A percentile compares a stretch with the other conserved stretches of the same genome.
These are phyloP conservation scores for Tauraco erythrolophus DNA, from an alignment of 2,113 vertebrate species.

Conservation along the genomic window DNA sequence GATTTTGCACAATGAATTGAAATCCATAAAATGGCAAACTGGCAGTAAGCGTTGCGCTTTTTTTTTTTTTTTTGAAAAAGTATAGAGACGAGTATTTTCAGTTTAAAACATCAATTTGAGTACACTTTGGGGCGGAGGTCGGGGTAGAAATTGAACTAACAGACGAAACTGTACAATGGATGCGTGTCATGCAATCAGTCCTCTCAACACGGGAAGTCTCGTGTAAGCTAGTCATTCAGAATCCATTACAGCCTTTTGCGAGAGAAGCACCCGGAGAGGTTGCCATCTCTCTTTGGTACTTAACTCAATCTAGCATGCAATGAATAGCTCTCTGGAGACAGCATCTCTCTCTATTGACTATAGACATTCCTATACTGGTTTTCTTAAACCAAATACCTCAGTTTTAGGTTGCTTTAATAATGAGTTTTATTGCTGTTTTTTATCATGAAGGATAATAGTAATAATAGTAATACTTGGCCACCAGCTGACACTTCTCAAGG, in stretches of 20 bases:
- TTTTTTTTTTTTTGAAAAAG: neutral
- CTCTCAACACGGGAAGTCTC: neutral
- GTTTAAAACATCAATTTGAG: neutral
- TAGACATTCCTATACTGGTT: neutral
- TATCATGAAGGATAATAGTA: neutral
- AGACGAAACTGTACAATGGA: neutral
- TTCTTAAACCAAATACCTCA: neutral
- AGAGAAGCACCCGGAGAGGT: neutral
- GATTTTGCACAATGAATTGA: neutral
- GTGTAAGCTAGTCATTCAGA: neutral
- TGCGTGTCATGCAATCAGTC: neutral
- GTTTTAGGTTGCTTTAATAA: neutral
- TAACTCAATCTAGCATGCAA: neutral
- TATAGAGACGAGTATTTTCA: neutral
- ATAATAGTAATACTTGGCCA: neutral
- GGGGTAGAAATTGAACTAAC: neutral
- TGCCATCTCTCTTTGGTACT: neutral
- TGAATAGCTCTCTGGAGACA: neutral
- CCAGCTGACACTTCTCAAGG: neutral
- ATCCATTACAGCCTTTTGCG: neutral
- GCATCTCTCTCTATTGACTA: neutral
- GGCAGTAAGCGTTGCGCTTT: neutral
- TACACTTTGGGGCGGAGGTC: neutral
- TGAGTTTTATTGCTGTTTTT: neutral
- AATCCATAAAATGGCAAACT: neutral